Evolutionary conservation across 2,888 invertebrate genomes (phyloP).

Genomic region (Tillus elongatus): DNA sequence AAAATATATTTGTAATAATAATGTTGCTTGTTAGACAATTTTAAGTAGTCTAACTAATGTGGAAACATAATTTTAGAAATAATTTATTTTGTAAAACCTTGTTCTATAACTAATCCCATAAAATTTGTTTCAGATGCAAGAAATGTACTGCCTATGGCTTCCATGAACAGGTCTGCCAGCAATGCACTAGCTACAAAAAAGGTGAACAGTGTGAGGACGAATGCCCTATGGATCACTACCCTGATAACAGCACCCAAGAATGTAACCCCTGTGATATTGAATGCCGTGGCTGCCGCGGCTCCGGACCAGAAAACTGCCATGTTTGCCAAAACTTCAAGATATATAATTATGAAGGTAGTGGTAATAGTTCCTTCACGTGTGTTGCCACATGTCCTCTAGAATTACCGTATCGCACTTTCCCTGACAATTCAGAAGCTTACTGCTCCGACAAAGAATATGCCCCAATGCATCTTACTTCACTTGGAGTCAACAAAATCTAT

Average conservation of each 20-base stretch:
- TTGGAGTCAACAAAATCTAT: slow-evolving; percentile 37
- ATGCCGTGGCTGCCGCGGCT: slow-evolving; percentile 78
- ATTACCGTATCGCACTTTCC: slow-evolving; percentile 68
- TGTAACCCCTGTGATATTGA: slow-evolving; percentile 72
- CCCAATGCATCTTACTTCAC: slow-evolving; percentile 37
- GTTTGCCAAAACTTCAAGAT: slow-evolving; percentile 72
- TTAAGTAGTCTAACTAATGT: no score
- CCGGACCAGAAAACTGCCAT: slow-evolving; percentile 63
- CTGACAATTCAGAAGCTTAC: slow-evolving; percentile 64
- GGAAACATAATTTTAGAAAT: background rate
- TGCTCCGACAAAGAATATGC: slow-evolving; percentile 49
- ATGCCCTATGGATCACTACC: slow-evolving; percentile 77
- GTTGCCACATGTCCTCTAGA: slow-evolving; percentile 73
- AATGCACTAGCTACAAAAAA: slow-evolving; percentile 76
- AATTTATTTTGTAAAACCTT: background rate
- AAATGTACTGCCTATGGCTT: slow-evolving; percentile 84
- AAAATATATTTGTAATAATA: no score
- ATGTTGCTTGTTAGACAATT: no score
- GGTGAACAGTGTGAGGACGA: slow-evolving; percentile 87
- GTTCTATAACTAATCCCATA: background rate
- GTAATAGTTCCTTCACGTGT: slow-evolving; percentile 71
- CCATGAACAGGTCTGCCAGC: slow-evolving; percentile 75
- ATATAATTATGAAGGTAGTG: slow-evolving; percentile 45
- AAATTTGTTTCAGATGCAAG: slow-evolving; percentile 53
- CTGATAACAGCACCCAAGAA: slow-evolving; percentile 60